Evolutionary conservation across 1,140 invertebrate genomes (phyloP).

Genomic region (Magallana ariakensis): DNA sequence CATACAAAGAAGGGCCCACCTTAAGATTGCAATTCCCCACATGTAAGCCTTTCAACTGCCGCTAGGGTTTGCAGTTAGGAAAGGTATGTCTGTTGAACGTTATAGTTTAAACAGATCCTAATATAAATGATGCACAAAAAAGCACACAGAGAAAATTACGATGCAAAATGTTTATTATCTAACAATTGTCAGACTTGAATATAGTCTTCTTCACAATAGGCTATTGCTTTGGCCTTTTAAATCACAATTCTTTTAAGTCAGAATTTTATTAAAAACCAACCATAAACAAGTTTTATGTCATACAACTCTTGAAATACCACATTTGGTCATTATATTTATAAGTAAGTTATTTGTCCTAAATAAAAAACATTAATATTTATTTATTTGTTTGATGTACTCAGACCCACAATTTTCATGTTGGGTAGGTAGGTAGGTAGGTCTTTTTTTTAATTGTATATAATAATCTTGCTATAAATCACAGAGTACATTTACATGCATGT

Average conservation of each 20-base stretch:
- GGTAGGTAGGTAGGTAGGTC: neutral
- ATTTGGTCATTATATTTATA: conserved; percentile 8
- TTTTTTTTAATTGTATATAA: no score
- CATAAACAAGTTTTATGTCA: neutral
- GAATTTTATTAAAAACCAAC: neutral
- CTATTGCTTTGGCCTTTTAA: conserved; percentile 5
- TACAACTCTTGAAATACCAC: neutral
- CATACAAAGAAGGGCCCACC: conserved; percentile 3
- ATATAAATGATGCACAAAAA: conserved; percentile 7
- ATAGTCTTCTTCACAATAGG: neutral
- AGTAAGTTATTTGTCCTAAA: neutral
- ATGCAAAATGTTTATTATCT: neutral
- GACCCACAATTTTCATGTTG: conserved; percentile 3
- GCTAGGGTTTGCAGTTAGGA: neutral
- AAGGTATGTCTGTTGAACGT: conserved; percentile 5
- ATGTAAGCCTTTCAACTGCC: neutral
- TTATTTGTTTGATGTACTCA: conserved; percentile 7
- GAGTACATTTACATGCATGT: neutral
- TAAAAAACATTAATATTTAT: conserved; percentile 9
- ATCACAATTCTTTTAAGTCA: neutral
- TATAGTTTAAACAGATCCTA: conserved; percentile 1
- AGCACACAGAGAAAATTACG: conserved; percentile 5
- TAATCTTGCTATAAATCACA: neutral
- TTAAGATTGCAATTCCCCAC: neutral
- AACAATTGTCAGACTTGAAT: conserved; percentile 6